Evolutionary conservation across 2,888 invertebrate species (phyloP).

Genomic region (Heliothis peltigera): DNA sequence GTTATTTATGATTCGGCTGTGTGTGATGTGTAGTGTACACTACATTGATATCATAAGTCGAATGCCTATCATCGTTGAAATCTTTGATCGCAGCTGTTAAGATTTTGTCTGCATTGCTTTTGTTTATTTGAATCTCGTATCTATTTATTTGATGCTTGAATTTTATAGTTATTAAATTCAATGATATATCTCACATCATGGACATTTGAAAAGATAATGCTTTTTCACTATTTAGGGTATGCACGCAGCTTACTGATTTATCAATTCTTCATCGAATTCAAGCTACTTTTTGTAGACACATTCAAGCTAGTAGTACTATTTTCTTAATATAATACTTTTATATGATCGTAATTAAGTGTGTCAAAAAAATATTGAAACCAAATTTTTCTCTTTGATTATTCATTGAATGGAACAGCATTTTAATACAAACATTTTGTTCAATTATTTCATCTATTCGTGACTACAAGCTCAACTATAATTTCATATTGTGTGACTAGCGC

Average conservation of each 20-base stretch:
- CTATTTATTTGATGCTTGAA: conserved; percentile 49
- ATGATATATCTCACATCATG: no score
- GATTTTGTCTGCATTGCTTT: conserved; percentile 55
- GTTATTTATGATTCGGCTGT: conserved; percentile 82
- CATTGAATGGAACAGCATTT: background rate
- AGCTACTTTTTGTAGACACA: no score
- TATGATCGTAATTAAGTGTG: no score
- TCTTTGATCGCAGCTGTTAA: conserved; percentile 56
- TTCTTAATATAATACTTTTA: no score
- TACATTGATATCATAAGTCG: conserved; percentile 72
- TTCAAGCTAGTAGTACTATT: no score
- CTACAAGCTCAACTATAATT: conserved; percentile 69
- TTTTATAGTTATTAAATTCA: no score
- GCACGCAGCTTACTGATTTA: no score
- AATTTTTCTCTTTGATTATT: background rate
- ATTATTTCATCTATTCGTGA: conserved; percentile 77
- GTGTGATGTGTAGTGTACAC: conserved; percentile 74
- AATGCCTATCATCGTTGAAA: conserved; percentile 61
- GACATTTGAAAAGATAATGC: no score
- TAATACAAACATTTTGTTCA: conserved; percentile 60
- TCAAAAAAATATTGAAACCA: background rate
- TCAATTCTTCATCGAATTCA: no score
- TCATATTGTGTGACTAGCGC: conserved; percentile 77
- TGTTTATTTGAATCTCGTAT: conserved; percentile 47
- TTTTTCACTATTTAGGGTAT: no score